Evolutionary conservation across 1,140 invertebrate species (phyloP).

Genomic region (Leptinotarsa defecta): DNA sequence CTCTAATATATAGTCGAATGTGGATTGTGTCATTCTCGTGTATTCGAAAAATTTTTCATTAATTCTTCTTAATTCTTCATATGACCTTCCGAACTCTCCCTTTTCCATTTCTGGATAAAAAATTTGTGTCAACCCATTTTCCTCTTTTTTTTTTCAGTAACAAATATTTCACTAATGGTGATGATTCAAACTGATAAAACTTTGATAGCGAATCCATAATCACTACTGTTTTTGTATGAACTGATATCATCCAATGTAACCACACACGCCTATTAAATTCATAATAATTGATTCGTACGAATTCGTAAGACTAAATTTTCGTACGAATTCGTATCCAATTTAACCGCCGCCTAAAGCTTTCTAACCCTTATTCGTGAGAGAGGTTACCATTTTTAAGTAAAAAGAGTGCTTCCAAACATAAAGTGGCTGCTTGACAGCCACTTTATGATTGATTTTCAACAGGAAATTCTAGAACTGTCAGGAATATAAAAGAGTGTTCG

Average conservation of each 20-base stretch:
- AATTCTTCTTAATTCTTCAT: neutral
- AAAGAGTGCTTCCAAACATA: no score
- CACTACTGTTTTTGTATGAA: neutral
- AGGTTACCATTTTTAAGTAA: no score
- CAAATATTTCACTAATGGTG: neutral
- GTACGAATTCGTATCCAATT: no score
- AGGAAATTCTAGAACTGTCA: no score
- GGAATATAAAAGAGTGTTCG: no score
- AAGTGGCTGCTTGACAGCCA: no score
- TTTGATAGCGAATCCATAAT: neutral
- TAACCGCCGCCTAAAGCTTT: no score
- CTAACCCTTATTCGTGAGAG: no score
- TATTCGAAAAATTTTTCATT: neutral
- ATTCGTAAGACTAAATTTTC: no score
- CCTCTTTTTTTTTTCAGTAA: neutral
- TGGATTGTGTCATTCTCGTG: neutral
- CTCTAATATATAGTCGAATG: neutral
- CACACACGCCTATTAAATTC: neutral
- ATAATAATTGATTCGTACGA: no score
- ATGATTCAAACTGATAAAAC: neutral
- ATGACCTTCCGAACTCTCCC: neutral
- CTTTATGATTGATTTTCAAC: no score
- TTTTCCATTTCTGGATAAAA: neutral
- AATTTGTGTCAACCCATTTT: neutral
- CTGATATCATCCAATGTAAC: neutral